Evolutionary conservation across 2,888 invertebrate genomes (phyloP), one percentile per base, ranked within the genome.

Genomic region (Synergus umbraculus): DNA sequence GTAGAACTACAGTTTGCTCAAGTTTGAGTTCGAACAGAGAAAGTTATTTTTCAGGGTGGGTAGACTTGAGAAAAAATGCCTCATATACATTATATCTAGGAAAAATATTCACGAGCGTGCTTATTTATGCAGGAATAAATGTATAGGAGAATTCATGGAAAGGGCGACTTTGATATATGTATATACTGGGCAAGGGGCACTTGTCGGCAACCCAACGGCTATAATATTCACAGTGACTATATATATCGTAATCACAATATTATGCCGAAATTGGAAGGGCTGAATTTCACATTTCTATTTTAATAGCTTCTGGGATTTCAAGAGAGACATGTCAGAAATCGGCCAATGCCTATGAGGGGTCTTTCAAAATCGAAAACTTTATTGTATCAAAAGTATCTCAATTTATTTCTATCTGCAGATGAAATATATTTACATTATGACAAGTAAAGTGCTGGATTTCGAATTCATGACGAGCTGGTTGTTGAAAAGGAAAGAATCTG

Each of bases 181-280:
- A 83, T 78, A 83, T 78, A 83, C 83, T 78, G 87, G 87, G 86
- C 87, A 86, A 87, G 86, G 85, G 85, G 86, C 85, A 88, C 87
- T 86, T 86, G 79, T 80, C 79, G 67, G 37, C 65, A 80, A 78
- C 76, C 77, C 79, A 76, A 69, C 77, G 79, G 81, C 78, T 63
- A 77, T 77, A 80, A 79, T 65, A 78, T 60, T 77, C 76, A 73
- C 76, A 67, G 77, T 79, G 79, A 79, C 81, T 73, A 79, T 82
- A 85, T 87, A 88, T 90, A 90, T 89, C 89, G 91, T 89, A 90
- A 91, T 91, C 91, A 91, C 89, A 90, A 91, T 91, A 91, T 91
- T 91, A 90, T 91, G 89, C 89, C 86, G 88, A 87, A 91, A 90
- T 90, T 89, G 90, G 89, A 88, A 89, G 90, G 88, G 88, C 88